Conservation (phyloP, 2,888 invertebrate genomes). For the Hyalella azteca region DNA sequence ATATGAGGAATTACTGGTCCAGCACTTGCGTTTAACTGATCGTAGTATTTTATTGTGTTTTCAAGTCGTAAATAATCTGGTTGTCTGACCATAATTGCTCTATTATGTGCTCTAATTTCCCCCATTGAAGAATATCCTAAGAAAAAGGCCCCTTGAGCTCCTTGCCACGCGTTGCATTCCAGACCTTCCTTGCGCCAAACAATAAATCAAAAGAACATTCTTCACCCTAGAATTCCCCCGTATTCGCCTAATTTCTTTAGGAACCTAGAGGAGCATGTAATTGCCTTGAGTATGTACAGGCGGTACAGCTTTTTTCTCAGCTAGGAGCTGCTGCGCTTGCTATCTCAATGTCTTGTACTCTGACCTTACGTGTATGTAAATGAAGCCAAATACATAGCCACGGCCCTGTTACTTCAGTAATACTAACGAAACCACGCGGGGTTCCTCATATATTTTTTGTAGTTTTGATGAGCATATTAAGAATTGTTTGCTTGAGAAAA, state of each 20-base stretch:
- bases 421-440: not conserved
- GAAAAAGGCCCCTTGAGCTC: not conserved
- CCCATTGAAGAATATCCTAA: too few relatives aligned
- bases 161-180: slow-evolving; percentile 30
- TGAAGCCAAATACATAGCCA: not conserved
- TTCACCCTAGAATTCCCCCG: slow-evolving; percentile 4
- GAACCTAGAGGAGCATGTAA: slow-evolving; percentile 22
- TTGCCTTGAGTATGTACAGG: not conserved
- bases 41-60: too few relatives aligned
- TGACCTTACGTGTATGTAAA: slow-evolving; percentile 3
- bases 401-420: not conserved
- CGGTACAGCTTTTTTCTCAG: not conserved
- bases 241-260: slow-evolving; percentile 31
- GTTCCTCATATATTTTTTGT: not conserved
- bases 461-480: not conserved
- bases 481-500: not conserved
- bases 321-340: not conserved
- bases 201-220: slow-evolving; percentile 35
- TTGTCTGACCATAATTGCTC: slow-evolving; percentile 23
- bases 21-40: too few relatives aligned
- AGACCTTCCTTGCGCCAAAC: slow-evolving; percentile 12
- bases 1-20: too few relatives aligned
- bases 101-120: slow-evolving; percentile 22
- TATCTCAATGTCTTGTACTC: not conserved
- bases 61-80: not conserved